Conservation (phyloP, 2,888 invertebrate species). For the Invenusta paracnida region DNA sequence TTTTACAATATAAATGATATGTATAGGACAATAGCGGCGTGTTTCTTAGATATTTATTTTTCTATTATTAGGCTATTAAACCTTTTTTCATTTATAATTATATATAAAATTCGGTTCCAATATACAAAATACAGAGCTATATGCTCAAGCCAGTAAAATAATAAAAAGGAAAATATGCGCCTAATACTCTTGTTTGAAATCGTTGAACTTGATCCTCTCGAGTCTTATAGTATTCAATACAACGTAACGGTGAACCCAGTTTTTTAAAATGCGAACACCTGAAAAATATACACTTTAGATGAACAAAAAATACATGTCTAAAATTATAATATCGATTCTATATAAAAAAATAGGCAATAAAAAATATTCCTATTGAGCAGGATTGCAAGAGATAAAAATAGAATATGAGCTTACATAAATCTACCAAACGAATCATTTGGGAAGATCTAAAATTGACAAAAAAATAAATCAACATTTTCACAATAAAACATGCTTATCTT, state of each 20-base stretch:
- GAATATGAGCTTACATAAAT: conserved; percentile 52
- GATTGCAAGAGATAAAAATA: too few relatives aligned
- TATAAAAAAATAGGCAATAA: too few relatives aligned
- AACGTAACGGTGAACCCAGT: conserved; percentile 60
- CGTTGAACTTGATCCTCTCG: conserved; percentile 55
- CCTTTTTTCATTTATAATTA: conserved; percentile 27
- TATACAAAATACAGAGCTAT: too few relatives aligned
- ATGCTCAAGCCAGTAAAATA: too few relatives aligned
- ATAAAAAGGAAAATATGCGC: too few relatives aligned
- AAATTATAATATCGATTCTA: too few relatives aligned
- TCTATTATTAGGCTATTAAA: conserved; percentile 36
- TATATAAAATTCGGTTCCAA: conserved; percentile 45
- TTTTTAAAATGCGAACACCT: conserved; percentile 60
- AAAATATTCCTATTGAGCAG: too few relatives aligned
- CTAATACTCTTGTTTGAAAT: conserved; percentile 55
- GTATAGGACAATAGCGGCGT: too few relatives aligned
- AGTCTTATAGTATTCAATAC: conserved; percentile 57
- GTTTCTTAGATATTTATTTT: too few relatives aligned
- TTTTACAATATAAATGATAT: too few relatives aligned
- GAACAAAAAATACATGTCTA: too few relatives aligned
- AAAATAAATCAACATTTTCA: conserved; percentile 30
- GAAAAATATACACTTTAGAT: too few relatives aligned
- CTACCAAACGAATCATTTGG: conserved; percentile 56
- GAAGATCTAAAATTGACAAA: conserved; percentile 50
- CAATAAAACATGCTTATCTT: conserved; percentile 23